Conservation (phyloP, 2,888 invertebrate genomes). For the Drosophila imparisetae region DNA sequence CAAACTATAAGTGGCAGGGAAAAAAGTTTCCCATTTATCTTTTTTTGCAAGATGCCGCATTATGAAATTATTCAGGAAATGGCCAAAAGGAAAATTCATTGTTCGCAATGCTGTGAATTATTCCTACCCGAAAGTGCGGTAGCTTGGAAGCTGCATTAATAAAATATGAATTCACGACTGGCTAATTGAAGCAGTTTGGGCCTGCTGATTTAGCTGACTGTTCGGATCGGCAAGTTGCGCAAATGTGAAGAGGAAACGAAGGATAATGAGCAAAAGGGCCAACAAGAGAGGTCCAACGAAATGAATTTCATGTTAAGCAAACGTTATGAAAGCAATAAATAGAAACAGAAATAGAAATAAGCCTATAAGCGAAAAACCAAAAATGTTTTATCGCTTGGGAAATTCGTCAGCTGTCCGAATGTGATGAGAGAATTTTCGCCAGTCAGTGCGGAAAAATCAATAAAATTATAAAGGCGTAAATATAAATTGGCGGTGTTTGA, state of each 20-base stretch:
- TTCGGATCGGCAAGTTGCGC: conserved; percentile 21
- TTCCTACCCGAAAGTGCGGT: conserved; percentile 1
- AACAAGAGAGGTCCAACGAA: conserved; percentile 8
- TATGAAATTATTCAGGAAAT: conserved; percentile 10
- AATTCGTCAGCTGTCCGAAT: conserved; percentile 64
- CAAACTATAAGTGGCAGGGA: neutral
- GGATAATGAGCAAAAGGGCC: conserved; percentile 33
- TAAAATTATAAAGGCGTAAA: conserved; percentile 78
- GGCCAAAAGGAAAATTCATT: neutral
- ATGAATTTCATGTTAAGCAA: conserved; percentile 44
- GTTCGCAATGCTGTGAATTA: neutral
- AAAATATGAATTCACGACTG: conserved; percentile 35
- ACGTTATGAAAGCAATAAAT: conserved; percentile 30
- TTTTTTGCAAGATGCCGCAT: neutral
- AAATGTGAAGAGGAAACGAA: conserved; percentile 61
- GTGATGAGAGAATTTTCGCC: conserved; percentile 35
- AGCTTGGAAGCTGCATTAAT: conserved; percentile 11
- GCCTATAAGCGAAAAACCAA: conserved; percentile 10
- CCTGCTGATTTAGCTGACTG: conserved; percentile 3
- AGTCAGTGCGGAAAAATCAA: conserved; percentile 70
- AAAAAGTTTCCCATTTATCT: neutral
- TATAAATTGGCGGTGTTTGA: conserved; percentile 61
- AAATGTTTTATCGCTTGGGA: conserved; percentile 63
- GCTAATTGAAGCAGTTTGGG: conserved; percentile 59
- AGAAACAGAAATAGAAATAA: conserved; percentile 6